Conservation (phyloP, 2,888 invertebrate genomes). For the Tenodera sinensis region DNA sequence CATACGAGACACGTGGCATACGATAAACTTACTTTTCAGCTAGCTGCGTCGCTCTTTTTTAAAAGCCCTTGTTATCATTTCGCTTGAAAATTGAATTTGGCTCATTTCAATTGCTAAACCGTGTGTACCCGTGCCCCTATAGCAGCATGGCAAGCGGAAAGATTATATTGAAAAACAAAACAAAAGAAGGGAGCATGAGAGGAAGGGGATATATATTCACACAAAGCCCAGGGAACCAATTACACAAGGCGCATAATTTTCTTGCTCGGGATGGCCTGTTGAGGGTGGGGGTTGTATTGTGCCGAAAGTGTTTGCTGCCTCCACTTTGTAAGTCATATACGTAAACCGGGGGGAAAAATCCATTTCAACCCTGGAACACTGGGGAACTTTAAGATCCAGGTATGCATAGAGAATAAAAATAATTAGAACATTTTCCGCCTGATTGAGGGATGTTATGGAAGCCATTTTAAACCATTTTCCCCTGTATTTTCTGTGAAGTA, state of each 20-base stretch:
- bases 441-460: too few species aligned
- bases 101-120: neutral
- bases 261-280: neutral
- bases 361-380: too few species aligned
- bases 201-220: neutral
- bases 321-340: neutral
- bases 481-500: too few species aligned
- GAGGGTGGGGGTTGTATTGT: neutral
- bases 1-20: neutral
- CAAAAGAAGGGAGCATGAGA: neutral
- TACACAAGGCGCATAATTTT: neutral
- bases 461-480: too few species aligned
- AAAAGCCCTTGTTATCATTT: neutral
- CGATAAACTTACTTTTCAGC: neutral
- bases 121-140: neutral
- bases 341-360: neutral
- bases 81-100: neutral
- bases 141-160: neutral
- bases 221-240: neutral
- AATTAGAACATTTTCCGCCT: too few species aligned
- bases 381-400: too few species aligned
- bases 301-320: neutral
- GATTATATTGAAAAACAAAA: neutral
- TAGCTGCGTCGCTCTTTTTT: neutral
- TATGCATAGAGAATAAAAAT: too few species aligned